These are phyloP conservation scores for Scomber colias DNA, from an alignment of 2,113 vertebrate species.

Conservation along the genomic window DNA sequence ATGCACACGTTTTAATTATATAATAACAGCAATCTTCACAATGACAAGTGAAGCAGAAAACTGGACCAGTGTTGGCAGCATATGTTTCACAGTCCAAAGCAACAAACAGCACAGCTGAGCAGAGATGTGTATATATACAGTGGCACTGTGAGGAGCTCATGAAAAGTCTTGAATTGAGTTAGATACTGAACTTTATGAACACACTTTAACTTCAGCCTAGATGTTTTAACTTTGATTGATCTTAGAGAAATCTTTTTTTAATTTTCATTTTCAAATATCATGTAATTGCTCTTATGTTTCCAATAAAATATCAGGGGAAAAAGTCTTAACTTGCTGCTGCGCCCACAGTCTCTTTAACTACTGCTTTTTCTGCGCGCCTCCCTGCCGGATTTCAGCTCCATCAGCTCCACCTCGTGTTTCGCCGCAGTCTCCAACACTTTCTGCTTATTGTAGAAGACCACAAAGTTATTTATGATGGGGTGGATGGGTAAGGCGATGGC, in stretches of 20 bases:
- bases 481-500: slow-evolving; percentile 97
- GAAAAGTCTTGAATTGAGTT: neutral
- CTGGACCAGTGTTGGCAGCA: slow-evolving; percentile 59
- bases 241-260: too few species aligned
- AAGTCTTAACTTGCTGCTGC: neutral
- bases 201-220: neutral
- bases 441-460: slow-evolving; percentile 97
- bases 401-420: slow-evolving; percentile 94
- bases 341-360: slow-evolving; percentile 49
- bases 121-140: slow-evolving; percentile 14
- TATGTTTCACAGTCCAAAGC: slow-evolving; percentile 3
- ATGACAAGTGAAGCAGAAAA: slow-evolving; percentile 54
- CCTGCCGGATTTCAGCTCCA: slow-evolving; percentile 91
- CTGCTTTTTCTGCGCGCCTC: slow-evolving; percentile 65
- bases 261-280: too few species aligned
- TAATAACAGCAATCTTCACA: slow-evolving; percentile 16
- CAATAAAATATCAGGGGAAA: neutral
- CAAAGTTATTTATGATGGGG: slow-evolving; percentile 98
- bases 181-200: neutral
- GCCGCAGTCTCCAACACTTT: slow-evolving; percentile 95
- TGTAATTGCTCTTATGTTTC: neutral
- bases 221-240: neutral
- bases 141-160: neutral
- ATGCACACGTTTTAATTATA: slow-evolving; percentile 47
- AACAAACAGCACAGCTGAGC: slow-evolving; percentile 77